These are phyloP conservation scores for Epinephelus malabaricus DNA, from an alignment of 2,797 vertebrate genomes.

Conservation along the genomic window DNA sequence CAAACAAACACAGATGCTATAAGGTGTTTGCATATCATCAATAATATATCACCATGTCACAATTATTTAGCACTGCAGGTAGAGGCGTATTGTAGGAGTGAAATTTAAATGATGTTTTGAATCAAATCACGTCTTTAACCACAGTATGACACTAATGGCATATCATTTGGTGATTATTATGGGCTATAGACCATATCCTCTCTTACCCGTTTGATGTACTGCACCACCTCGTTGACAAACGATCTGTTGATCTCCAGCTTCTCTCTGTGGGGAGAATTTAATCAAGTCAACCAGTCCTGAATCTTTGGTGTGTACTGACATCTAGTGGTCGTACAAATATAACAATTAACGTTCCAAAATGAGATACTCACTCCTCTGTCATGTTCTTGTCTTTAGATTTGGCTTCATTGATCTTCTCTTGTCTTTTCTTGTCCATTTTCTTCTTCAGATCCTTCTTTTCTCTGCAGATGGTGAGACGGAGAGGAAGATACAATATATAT, in stretches of 20 bases:
- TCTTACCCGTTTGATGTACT: constrained; percentile 96
- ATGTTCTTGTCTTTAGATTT: constrained; percentile 96
- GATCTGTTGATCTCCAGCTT: constrained; percentile 98
- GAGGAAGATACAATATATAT: too few species aligned
- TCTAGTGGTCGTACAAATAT: constrained; percentile 61
- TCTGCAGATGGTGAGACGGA: constrained; percentile 73
- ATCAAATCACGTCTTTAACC: neutral
- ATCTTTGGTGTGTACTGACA: constrained; percentile 57
- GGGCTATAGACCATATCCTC: too few species aligned
- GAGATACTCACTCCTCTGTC: constrained; percentile 93
- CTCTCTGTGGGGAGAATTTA: constrained; percentile 85
- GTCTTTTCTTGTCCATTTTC: constrained; percentile 98
- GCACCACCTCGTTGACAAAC: constrained; percentile 97
- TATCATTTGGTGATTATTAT: neutral
- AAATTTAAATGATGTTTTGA: neutral
- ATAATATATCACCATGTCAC: neutral
- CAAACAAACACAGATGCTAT: constrained; percentile 23
- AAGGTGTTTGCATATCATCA: neutral
- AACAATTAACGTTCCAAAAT: neutral
- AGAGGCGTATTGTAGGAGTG: neutral
- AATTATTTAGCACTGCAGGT: neutral
- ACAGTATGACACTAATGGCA: neutral
- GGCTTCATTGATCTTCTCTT: constrained; percentile 97
- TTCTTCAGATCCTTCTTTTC: constrained; percentile 99
- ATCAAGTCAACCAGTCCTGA: neutral